Evolutionary conservation across 2,888 invertebrate genomes (phyloP).

Genomic region (Ferdinandea cuprea): DNA sequence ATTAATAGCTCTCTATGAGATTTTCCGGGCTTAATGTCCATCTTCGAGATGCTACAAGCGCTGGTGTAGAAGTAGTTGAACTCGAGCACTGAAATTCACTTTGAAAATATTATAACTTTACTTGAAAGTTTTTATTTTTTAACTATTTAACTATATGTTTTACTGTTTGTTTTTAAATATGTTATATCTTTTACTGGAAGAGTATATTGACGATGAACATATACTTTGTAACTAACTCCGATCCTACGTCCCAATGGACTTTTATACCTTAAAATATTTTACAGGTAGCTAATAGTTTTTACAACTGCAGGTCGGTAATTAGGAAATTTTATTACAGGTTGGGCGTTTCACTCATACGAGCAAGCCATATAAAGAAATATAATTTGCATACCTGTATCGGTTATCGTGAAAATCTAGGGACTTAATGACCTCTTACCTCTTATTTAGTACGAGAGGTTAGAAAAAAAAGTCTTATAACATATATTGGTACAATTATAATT

Average conservation of each 20-base stretch:
- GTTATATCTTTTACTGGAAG: slow-evolving; percentile 37
- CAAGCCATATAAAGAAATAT: not conserved
- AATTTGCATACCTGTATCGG: not conserved
- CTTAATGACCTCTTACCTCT: not conserved
- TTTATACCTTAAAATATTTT: not conserved
- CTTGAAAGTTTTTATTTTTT: too few relatives aligned
- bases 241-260: not conserved
- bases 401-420: too few relatives aligned
- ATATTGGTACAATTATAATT: too few relatives aligned
- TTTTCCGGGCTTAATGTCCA: slow-evolving; percentile 26
- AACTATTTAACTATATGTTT: too few relatives aligned
- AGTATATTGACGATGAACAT: not conserved
- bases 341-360: not conserved
- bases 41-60: slow-evolving; percentile 79
- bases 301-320: too few relatives aligned
- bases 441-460: too few relatives aligned
- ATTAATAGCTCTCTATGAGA: not conserved
- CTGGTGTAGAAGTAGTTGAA: slow-evolving; percentile 22
- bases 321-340: not conserved
- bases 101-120: too few relatives aligned
- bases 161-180: too few relatives aligned
- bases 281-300: slow-evolving; percentile 13
- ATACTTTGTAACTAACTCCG: slow-evolving; percentile 38
- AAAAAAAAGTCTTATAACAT: too few relatives aligned
- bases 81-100: not conserved